Evolutionary conservation across 1,140 invertebrate species (phyloP), one percentile per base, ranked within the genome.

Genomic region (Diabrotica virgifera): DNA sequence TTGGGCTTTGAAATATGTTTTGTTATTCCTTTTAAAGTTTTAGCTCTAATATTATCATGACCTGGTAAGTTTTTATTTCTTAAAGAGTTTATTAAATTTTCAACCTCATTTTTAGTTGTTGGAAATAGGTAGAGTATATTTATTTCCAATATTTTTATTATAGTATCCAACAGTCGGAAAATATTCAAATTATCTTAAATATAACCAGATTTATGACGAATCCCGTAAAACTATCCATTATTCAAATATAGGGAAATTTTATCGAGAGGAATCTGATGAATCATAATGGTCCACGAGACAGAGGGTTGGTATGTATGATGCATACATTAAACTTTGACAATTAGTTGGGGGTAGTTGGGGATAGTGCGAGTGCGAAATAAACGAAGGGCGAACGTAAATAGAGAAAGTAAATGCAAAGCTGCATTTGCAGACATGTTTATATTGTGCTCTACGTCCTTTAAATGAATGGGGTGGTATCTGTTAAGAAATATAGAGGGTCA

Each of bases 401-500:
- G 24, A 62, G 35, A 62, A 62, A 53, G 60, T 62, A 62, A 62
- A 62, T 54, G 60, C 51, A 62, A 59, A 59, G 58, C 58, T 59
- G 58, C 58, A 59, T 59, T 51, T 59, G 11, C 13, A 12, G 3
- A 24, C 36, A 57, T 65, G 58, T 53, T 62, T 52, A 53, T 58
- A 53, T 57, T 57, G 54, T 50, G 38, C 59, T 13, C 38, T 52
- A 46, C 40, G 40, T 8, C 40, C 40, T 46, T 46, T 51, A 63
- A 52, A 68, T 68, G 66, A 68, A 68, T 65, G 67, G 66, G 66
- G 66, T 64, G 69, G 66, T 54, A 14, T 40, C 8, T 46, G 40
- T 46, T n/a, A 46, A 46, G 40, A 46, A 8, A 46, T 10, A 8
- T 57, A 57, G 24, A 57, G 55, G 55, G 55, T 57, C n/a, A 46